Conservation (phyloP, 1,140 invertebrate genomes). For the Idris sp. region DNA sequence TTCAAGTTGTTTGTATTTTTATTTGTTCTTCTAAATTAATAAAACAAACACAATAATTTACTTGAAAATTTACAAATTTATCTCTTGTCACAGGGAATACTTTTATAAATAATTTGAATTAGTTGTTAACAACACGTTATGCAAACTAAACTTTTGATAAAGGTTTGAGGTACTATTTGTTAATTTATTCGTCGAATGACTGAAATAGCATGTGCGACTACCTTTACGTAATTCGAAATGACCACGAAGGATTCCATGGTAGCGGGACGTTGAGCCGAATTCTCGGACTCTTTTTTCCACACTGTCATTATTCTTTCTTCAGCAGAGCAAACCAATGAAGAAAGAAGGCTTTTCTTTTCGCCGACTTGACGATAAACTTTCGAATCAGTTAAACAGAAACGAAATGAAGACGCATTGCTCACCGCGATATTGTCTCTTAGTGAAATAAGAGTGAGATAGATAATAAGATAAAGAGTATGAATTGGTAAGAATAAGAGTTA, state of each 20-base stretch:
- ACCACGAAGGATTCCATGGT: conserved; percentile 36
- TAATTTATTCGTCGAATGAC: conserved; percentile 39
- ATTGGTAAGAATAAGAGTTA: conserved; percentile 9
- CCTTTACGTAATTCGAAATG: conserved; percentile 44
- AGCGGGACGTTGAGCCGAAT: conserved; percentile 29
- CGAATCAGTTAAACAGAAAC: conserved; percentile 72
- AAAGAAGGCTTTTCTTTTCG: conserved; percentile 63
- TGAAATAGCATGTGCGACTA: conserved; percentile 46
- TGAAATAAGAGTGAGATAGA: conserved; percentile 52
- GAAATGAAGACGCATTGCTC: conserved; percentile 68
- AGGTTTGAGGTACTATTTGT: no score
- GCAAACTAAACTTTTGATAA: no score
- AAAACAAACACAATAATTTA: no score
- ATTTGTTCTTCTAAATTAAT: no score
- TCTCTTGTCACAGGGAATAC: no score
- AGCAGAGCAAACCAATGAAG: conserved; percentile 25
- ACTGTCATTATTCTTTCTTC: conserved; percentile 37
- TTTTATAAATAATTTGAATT: no score
- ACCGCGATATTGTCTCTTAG: conserved; percentile 45
- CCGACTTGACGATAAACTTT: conserved; percentile 73
- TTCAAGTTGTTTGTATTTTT: no score
- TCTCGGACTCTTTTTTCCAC: conserved; percentile 25
- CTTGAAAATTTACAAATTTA: no score
- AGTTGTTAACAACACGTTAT: conserved; percentile 6
- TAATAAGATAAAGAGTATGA: conserved; percentile 39